Evolutionary conservation across 2,113 vertebrate genomes (phyloP), one percentile per base, ranked within the genome.

Genomic region (Elephantulus edwardii): DNA sequence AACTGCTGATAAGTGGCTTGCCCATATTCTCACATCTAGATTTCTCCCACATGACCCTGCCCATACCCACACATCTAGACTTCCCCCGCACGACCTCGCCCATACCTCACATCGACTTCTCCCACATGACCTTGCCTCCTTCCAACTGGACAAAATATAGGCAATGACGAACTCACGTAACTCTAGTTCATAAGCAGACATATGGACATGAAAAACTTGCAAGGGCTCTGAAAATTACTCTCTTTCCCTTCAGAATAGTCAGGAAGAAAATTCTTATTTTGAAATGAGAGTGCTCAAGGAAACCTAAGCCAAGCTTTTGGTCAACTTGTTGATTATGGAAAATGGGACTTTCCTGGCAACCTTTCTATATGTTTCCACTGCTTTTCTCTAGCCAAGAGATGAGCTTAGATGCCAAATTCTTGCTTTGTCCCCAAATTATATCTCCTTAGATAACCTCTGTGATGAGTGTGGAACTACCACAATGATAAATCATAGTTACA

Each of bases 241-340:
- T 72, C 10, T 83, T 72, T 44, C 8, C 19, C 33, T 86, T 81
- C 40, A 93, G 77, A 75, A 74, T 90, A 88, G 91, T 88, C 85
- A 88, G 38, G 72, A 92, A 94, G 26, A 6, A 76, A 76, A 92
- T 80, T 88, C 70, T 96, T 96, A 52, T 71, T 90, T 58, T 93
- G 83, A 95, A 95, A 95, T 92, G 30, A 83, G 76, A 91, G 84
- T 77, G 8, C 16, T 80, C 56, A 88, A 46, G 20, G 44, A 94
- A 83, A 91, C 19, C 26, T n/a, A 62, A 88, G 82, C 85, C 92
- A 95, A 93, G 76, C 44, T 92, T 48, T 92, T 90, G 83, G 85
- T 93, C 48, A 88, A 33, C 62, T 93, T 85, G 68, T 83, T 91
- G 85, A 92, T 94, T 90, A 86, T 64, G 76, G 71, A 95, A 94